Evolutionary conservation across 1,140 invertebrate genomes (phyloP).

Genomic region (Caenorhabditis inopinata): DNA sequence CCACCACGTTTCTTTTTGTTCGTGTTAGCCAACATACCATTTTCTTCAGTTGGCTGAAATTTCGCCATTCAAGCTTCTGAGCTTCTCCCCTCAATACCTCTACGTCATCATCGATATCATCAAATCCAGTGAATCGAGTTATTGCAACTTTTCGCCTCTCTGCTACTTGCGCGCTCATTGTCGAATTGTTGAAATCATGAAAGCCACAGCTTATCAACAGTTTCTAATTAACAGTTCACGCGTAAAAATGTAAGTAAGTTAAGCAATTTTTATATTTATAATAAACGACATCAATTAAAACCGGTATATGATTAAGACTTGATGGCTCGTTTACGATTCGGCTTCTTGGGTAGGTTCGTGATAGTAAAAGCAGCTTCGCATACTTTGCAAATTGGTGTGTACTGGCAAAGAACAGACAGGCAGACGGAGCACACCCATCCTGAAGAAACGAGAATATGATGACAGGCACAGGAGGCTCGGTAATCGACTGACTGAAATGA

Average conservation of each 20-base stretch:
- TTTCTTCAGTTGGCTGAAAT: not conserved
- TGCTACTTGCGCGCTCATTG: not conserved
- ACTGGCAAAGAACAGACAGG: slow-evolving; percentile 92
- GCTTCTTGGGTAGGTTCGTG: not conserved
- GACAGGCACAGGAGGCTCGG: slow-evolving; percentile 41
- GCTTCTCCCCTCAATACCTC: not conserved
- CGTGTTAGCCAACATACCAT: not conserved
- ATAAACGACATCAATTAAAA: not conserved
- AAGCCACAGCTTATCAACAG: not conserved
- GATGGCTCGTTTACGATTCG: not conserved
- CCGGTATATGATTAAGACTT: not conserved
- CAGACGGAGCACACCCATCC: slow-evolving; percentile 76
- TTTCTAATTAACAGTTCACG: not conserved
- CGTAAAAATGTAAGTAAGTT: not conserved
- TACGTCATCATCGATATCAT: not conserved
- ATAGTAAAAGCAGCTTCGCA: slow-evolving; percentile 79
- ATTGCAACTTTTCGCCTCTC: not conserved
- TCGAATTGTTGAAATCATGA: too few relatives aligned
- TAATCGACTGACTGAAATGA: slow-evolving; percentile 44
- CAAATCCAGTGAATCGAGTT: not conserved
- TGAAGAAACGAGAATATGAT: slow-evolving; percentile 29
- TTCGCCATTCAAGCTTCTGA: not conserved
- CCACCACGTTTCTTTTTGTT: not conserved
- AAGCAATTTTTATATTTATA: not conserved
- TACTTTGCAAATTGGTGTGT: slow-evolving; percentile 92